Evolutionary conservation across 2,888 invertebrate genomes (phyloP).

Genomic region (Macrosiphum euphorbiae): DNA sequence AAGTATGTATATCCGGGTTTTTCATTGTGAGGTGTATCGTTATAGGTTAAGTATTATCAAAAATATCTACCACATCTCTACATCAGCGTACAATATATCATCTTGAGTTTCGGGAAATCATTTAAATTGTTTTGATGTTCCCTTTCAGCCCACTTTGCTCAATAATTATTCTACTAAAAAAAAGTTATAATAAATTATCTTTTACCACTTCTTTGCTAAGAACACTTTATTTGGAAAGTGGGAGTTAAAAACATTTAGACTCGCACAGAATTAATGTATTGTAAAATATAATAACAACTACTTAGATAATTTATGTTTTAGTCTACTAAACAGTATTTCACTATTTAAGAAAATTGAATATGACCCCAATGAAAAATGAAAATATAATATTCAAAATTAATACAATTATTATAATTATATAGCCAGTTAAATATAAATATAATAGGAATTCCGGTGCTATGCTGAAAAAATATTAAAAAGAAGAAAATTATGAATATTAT

Average conservation of each 20-base stretch:
- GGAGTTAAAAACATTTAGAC: background rate
- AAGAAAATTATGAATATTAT: background rate
- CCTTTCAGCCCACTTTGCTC: background rate
- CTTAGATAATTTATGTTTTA: background rate
- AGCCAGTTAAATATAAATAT: background rate
- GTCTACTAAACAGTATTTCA: background rate
- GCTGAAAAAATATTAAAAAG: too few relatives aligned
- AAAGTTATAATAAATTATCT: background rate
- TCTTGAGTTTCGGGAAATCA: background rate
- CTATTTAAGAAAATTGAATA: background rate
- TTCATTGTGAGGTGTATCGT: background rate
- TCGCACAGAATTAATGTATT: background rate
- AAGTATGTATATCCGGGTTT: conserved; percentile 44
- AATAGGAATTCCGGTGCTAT: background rate
- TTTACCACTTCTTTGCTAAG: background rate
- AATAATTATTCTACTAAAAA: background rate
- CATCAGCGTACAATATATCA: background rate
- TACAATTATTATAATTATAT: background rate
- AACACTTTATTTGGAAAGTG: background rate
- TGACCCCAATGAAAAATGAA: background rate
- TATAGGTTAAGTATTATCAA: background rate
- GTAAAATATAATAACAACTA: background rate
- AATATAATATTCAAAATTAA: background rate
- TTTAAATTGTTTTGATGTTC: background rate
- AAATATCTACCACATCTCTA: background rate